These are phyloP conservation scores for Globodera ellingtonae DNA, from an alignment of 1,140 invertebrate genomes.

Conservation along the genomic window DNA sequence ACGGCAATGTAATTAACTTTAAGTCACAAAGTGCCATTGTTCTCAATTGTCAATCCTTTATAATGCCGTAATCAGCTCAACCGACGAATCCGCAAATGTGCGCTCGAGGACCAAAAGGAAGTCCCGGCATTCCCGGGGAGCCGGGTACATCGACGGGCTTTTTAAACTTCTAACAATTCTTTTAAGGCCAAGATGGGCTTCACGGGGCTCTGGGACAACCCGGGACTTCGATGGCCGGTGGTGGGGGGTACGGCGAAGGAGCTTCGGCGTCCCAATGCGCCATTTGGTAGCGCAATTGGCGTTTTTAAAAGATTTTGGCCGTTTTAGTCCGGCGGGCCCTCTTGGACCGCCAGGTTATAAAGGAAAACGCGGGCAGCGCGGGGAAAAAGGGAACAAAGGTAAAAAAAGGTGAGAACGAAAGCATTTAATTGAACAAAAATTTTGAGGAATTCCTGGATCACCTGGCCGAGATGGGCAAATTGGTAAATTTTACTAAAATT, in stretches of 20 bases:
- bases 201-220: background rate
- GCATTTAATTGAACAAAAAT: background rate
- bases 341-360: slow-evolving; percentile 44
- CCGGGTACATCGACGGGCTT: background rate
- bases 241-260: background rate
- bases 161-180: background rate
- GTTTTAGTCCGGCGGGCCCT: slow-evolving; percentile 42
- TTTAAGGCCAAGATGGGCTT: slow-evolving; percentile 1
- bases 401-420: background rate
- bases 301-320: background rate
- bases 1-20: slow-evolving; percentile 38
- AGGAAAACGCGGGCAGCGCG: slow-evolving; percentile 45
- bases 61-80: background rate
- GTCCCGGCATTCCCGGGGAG: background rate
- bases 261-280: background rate
- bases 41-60: too few species aligned
- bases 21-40: background rate
- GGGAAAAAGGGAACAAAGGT: slow-evolving; percentile 37
- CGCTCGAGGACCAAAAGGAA: background rate
- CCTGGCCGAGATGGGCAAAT: slow-evolving; percentile 23
- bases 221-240: background rate
- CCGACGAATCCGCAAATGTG: background rate
- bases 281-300: background rate
- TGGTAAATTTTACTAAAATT: background rate
- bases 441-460: slow-evolving; percentile 29